Evolutionary conservation across 2,888 invertebrate species (phyloP), one percentile per base, ranked within the genome.

Genomic region (Drosophila suboccidentalis): DNA sequence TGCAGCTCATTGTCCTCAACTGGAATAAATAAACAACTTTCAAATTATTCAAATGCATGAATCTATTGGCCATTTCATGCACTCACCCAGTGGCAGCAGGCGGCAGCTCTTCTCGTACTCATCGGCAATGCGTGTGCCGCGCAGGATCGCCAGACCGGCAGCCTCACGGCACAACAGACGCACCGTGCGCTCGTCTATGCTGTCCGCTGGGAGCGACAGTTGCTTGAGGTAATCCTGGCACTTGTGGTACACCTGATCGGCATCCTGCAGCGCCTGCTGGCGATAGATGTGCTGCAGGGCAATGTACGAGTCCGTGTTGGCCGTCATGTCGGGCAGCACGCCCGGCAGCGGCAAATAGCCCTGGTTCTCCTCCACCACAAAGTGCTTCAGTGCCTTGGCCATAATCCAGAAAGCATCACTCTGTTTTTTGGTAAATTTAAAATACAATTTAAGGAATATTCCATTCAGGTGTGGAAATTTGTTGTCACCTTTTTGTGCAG

Each of bases 291-390:
- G 97, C 92, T 98, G 98, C 60, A 99, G 94, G 71, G 96, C 95
- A 49, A 99, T 95, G 92, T 97, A 99, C 83, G 97, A 96, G 69
- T 96, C 96, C 4, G 98, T 98, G 81, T 98, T 98, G 2, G 98
- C 96, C 4, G 98, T 98, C 99, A 99, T 99, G 91, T 99, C 99
- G 2, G 99, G 99, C 46, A 99, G 93, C 9, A 96, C 95, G 22
- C 99, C 99, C 85, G 96, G 94, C 5, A 99, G 92, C 6, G 99
- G 99, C 22, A 99, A 93, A 67, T 94, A 94, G 19, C 96, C 97
- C 75, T 95, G 94, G 5, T 97, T 97, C 92, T 98, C 98, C 68
- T 95, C 95, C 86, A 96, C 95, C 36, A 97, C 95, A 93, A 98
- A 98, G 84, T 97, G 96, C 92, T 96, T 95, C 1, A 99, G 93